Evolutionary conservation across 37 sponge, comb jelly and placozoan genomes (phyloP).

Genomic region (Beroe forskalii): DNA sequence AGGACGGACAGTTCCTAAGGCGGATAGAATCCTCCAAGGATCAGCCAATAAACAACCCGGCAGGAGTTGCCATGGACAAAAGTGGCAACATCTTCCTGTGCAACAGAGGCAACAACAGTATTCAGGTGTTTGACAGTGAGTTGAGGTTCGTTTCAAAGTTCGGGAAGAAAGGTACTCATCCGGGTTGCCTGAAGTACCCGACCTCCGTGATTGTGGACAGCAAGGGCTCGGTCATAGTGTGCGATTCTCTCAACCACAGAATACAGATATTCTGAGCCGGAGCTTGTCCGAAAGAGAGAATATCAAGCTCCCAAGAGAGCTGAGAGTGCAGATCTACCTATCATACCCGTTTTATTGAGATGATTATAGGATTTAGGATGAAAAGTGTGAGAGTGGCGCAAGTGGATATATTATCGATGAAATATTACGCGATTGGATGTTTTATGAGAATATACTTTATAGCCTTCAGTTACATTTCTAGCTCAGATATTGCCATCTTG

Average conservation of each 20-base stretch:
- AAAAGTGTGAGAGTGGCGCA: no score
- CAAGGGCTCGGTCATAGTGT: neutral
- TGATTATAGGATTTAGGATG: no score
- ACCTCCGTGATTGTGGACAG: constrained; percentile 11
- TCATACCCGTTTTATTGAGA: no score
- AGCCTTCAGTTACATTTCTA: no score
- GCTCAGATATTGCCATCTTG: no score
- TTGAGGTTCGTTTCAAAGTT: neutral
- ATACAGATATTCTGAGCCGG: constrained; percentile 39
- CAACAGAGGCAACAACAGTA: neutral
- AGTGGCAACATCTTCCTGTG: neutral
- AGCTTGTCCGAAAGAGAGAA: no score
- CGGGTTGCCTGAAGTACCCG: constrained; percentile 20
- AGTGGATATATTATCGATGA: no score
- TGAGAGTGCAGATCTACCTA: no score
- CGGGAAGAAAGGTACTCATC: neutral
- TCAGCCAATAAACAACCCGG: neutral
- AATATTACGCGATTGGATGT: no score
- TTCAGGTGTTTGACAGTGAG: constrained; percentile 24
- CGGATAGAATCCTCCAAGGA: neutral
- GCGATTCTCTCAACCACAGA: constrained; percentile 5
- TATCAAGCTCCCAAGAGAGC: no score
- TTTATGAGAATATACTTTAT: no score
- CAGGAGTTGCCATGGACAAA: neutral
- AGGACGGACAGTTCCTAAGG: neutral